Percentiles rank a stretch among this genome's conserved stretches.
Conservation (phyloP, 2,888 invertebrate species). For the Macaria notata region DNA sequence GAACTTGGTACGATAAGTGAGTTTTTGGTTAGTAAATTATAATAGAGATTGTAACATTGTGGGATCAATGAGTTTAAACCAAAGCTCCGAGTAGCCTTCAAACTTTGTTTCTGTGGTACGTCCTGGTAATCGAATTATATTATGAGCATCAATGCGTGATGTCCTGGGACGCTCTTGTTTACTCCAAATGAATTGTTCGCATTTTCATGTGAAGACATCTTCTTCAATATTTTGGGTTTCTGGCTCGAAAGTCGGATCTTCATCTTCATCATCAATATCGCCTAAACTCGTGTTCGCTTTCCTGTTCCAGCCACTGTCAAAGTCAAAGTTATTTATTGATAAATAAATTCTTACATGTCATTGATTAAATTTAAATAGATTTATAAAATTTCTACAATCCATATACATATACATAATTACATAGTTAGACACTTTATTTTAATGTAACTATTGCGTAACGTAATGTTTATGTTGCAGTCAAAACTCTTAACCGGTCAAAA, state of each 20-base stretch:
- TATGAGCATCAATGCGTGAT: slow-evolving; percentile 23
- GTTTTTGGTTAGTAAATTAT: slow-evolving; percentile 29
- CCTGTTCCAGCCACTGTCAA: too few species aligned
- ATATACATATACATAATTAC: too few species aligned
- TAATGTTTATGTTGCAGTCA: neutral
- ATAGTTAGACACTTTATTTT: too few species aligned
- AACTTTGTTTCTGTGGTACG: slow-evolving; percentile 12
- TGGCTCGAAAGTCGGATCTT: too few species aligned
- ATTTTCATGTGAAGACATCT: slow-evolving; percentile 15
- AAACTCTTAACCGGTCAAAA: too few species aligned
- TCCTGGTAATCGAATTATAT: slow-evolving; percentile 25
- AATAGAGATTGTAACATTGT: slow-evolving; percentile 26
- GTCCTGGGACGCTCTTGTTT: slow-evolving; percentile 24
- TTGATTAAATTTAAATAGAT: too few species aligned
- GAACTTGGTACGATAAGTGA: slow-evolving; percentile 25
- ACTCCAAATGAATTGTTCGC: slow-evolving; percentile 21
- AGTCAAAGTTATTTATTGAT: too few species aligned
- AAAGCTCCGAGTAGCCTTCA: slow-evolving; percentile 29
- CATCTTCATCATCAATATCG: slow-evolving; percentile 2
- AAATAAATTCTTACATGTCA: too few species aligned
- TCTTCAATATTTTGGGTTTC: slow-evolving; percentile 18
- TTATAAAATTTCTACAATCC: too few species aligned
- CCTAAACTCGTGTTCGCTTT: neutral
- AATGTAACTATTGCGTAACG: too few species aligned
- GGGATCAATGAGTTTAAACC: slow-evolving; percentile 26